A percentile compares a stretch with the other conserved stretches of the same genome.
Conservation (phyloP, 2,797 vertebrate genomes). For the Neopelma chrysocephalum region DNA sequence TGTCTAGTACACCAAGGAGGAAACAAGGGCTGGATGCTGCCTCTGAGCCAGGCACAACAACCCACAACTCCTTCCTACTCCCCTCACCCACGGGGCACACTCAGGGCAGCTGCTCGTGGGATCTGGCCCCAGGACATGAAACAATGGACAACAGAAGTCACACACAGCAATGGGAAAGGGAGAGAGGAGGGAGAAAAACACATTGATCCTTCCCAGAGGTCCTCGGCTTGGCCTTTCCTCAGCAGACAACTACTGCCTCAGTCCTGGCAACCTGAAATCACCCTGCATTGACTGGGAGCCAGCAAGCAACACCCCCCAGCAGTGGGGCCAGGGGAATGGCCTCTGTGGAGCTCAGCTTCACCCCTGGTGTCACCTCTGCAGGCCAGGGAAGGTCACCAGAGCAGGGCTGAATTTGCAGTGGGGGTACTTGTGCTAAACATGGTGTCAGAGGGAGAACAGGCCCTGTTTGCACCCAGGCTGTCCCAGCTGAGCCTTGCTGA, state of each 20-base stretch:
- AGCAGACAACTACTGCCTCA: neutral
- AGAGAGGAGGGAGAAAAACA: conserved; percentile 27
- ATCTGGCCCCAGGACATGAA: conserved; percentile 42
- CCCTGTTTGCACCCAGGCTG: neutral
- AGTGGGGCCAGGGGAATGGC: neutral
- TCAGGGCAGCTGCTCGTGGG: conserved; percentile 23
- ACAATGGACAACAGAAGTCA: neutral
- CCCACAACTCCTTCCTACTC: neutral
- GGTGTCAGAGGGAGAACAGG: neutral
- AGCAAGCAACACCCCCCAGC: neutral
- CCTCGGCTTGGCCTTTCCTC: conserved; percentile 15
- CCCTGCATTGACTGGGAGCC: neutral
- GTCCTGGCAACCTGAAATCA: neutral
- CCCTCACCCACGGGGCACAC: neutral
- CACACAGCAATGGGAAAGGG: neutral
- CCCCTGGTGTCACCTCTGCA: neutral
- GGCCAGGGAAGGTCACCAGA: neutral
- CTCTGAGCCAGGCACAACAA: neutral
- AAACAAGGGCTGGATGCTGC: neutral
- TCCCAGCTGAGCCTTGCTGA: neutral
- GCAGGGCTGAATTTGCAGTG: neutral
- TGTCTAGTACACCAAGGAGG: neutral
- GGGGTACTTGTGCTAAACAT: neutral
- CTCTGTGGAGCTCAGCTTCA: neutral
- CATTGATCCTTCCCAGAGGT: conserved; percentile 8